Percentiles rank a stretch among this genome's conserved stretches.
Evolutionary conservation across 2,797 vertebrate species (phyloP).

Genomic region (Argentina silus): DNA sequence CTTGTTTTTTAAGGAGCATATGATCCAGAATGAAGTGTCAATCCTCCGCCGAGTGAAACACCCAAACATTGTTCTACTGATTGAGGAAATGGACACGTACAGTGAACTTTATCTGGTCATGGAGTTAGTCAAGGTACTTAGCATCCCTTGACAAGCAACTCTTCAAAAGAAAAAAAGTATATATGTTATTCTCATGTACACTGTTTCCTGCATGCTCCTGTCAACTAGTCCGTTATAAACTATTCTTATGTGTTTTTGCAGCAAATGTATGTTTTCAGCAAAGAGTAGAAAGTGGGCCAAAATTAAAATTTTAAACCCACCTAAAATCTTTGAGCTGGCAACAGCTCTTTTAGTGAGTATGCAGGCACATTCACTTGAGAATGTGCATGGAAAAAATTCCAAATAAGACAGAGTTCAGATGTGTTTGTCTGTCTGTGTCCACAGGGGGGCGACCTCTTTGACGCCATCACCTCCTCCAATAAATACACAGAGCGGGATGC

Average conservation of each 20-base stretch:
- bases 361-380: too few relatives aligned
- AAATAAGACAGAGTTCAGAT: neutral
- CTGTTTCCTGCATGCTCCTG: too few relatives aligned
- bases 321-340: too few relatives aligned
- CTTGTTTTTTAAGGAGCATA: conserved; percentile 85
- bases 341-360: too few relatives aligned
- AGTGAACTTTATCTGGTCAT: conserved; percentile 94
- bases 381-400: too few relatives aligned
- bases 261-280: too few relatives aligned
- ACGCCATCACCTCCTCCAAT: conserved; percentile 95
- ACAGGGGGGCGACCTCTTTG: conserved; percentile 96
- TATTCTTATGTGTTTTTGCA: too few relatives aligned
- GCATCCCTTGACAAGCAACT: neutral
- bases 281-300: too few relatives aligned
- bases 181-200: too few relatives aligned
- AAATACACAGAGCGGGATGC: conserved; percentile 96
- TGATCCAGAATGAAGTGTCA: conserved; percentile 98
- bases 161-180: neutral
- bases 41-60: conserved; percentile 96
- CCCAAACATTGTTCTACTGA: conserved; percentile 95
- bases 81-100: conserved; percentile 95
- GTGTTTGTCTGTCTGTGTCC: conserved; percentile 38
- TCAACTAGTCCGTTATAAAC: too few relatives aligned
- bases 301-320: too few relatives aligned
- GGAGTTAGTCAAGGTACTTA: conserved; percentile 94